phyloP scores from a whole-genome alignment of 2,113 vertebrate species.

The Brachypteracias leptosomus region DNA sequence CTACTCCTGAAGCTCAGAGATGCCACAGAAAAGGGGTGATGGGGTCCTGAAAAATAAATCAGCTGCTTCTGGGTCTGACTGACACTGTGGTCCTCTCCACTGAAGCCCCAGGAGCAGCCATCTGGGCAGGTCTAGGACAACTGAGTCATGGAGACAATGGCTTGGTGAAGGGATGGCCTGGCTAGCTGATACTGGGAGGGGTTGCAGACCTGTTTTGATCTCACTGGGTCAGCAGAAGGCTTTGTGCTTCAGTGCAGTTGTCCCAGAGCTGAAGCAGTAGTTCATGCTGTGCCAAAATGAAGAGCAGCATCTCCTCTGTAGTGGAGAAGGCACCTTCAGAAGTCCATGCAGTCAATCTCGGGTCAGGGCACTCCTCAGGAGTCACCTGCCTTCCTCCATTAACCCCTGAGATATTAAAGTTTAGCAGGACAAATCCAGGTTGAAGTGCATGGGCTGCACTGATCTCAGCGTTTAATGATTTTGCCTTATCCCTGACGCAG shows the following conservation, averaged over 20 bases:
- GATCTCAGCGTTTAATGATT: not conserved
- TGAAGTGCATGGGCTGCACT: not conserved
- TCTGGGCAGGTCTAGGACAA: not conserved
- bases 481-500: not conserved
- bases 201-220: not conserved
- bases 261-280: not conserved
- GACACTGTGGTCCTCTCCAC: not conserved
- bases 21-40: not conserved
- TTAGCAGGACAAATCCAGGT: not conserved
- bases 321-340: not conserved
- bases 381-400: not conserved
- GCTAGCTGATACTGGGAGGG: not conserved
- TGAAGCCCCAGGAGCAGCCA: not conserved
- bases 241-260: not conserved
- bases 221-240: not conserved
- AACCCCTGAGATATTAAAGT: not conserved
- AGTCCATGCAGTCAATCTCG: rapidly evolving
- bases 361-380: not conserved
- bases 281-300: rapidly evolving
- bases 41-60: not conserved
- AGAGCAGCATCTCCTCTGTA: not conserved
- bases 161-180: not conserved
- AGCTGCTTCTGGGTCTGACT: not conserved
- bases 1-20: not conserved
- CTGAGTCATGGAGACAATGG: not conserved